phyloP scores from a whole-genome alignment of 2,888 invertebrate species.

The Ophonus ardosiacus region DNA sequence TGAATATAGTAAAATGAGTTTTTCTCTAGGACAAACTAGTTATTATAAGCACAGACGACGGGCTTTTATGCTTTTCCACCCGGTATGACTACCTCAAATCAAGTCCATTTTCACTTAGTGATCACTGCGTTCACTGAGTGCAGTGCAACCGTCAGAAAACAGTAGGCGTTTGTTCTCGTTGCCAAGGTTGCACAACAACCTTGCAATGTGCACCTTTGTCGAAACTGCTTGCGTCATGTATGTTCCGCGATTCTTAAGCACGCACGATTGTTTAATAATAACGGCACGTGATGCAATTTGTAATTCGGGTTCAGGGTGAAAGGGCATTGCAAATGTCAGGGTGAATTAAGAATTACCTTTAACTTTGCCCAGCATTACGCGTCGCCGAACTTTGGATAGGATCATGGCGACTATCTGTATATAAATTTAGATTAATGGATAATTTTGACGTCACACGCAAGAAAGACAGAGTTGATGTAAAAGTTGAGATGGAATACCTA shows the following conservation, averaged over 20 bases:
- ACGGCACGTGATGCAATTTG: neutral
- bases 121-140: neutral
- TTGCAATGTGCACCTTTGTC: conserved; percentile 54
- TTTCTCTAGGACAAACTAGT: too few species aligned
- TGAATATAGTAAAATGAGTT: too few species aligned
- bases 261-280: conserved; percentile 28
- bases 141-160: neutral
- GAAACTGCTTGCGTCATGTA: conserved; percentile 37
- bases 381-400: neutral
- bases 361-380: neutral
- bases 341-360: conserved; percentile 20
- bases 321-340: conserved; percentile 1
- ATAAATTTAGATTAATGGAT: conserved; percentile 1
- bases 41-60: too few species aligned
- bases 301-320: neutral
- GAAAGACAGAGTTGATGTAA: too few species aligned
- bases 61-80: too few species aligned
- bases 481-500: too few species aligned
- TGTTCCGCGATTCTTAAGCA: conserved; percentile 10
- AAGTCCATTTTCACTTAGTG: too few species aligned
- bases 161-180: conserved; percentile 20
- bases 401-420: neutral
- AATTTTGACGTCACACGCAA: too few species aligned
- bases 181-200: conserved; percentile 54
- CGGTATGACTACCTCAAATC: too few species aligned